Percentiles rank a stretch among this genome's conserved stretches.
phyloP scores from a whole-genome alignment of 2,797 vertebrate species.

The Balearica regulorum region DNA sequence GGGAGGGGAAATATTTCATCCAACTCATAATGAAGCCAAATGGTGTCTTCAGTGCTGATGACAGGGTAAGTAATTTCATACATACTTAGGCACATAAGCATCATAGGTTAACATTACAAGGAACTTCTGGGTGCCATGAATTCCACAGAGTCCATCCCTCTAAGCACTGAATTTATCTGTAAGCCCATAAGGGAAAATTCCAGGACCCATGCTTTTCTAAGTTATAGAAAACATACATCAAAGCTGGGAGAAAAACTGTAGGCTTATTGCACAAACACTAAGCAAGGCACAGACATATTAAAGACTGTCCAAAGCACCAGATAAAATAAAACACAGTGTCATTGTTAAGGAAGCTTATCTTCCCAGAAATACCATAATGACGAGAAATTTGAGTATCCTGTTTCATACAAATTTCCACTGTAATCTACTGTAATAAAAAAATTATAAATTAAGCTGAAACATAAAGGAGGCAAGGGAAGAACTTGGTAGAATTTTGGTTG shows the following conservation, averaged over 20 bases:
- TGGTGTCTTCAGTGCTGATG: neutral
- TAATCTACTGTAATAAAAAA: neutral
- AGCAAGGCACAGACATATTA: neutral
- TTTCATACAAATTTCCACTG: neutral
- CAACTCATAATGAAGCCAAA: neutral
- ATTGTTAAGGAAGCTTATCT: neutral
- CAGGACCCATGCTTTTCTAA: neutral
- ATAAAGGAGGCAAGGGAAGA: neutral
- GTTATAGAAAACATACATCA: neutral
- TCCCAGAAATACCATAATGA: neutral
- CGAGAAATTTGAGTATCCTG: neutral
- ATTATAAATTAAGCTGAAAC: neutral
- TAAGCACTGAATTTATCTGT: neutral
- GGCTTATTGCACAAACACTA: neutral
- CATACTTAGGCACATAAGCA: neutral
- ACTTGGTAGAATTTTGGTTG: neutral
- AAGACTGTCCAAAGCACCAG: neutral
- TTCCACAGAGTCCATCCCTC: neutral
- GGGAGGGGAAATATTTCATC: neutral
- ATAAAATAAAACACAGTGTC: neutral
- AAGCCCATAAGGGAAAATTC: neutral
- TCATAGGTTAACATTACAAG: neutral
- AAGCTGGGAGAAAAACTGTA: neutral
- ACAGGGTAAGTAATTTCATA: neutral
- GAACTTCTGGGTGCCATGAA: neutral